Evolutionary conservation across 2,797 vertebrate species (phyloP), one percentile per base, ranked within the genome.

Genomic region (Falco cherrug): DNA sequence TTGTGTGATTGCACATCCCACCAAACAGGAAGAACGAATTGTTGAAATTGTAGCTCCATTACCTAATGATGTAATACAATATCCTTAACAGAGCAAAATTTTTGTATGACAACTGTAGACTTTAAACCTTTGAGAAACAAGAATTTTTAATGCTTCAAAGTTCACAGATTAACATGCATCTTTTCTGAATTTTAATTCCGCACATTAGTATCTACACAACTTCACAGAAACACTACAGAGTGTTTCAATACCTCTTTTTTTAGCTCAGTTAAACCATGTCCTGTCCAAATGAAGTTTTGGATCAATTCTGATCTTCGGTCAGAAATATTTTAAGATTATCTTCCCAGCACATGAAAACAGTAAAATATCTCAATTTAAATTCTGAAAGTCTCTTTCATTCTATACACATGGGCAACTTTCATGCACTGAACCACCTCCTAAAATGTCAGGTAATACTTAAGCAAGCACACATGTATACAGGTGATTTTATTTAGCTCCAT

Each of bases 1-100:
- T 97, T 99, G 99, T 97, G 99, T 99, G 96, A 99, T 99, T 43
- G 99, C 99, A 94, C 99, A 99, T 37, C 99, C 99, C 87, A 99
- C 99, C 97, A 99, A 98, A 95, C 99, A 99, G 20, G 99, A 99
- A 5, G 99, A 99, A 93, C 99, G 99, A 96, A 99, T 99, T 35
- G 99, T 99, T 39, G 99, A 99, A 98, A 99, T 99, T 3, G 99
- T 99, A 67, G 98, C 98, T 96, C 99, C 98, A 5, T 99, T 99
- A 88, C 99, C 99, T 99, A 93, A 82, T 35, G 63, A 91, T 81
- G 92, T 9, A 84, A 90, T 5, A 93, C 1, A 2, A 88, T 16
- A 94, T 20, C 47, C 47, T 96, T 87, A 95, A 63, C 13, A 87
- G 29, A 77, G 47, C 35, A 79, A 56, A 74, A 31, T 31, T 51